Percentiles rank a stretch among this genome's conserved stretches.
Conservation (phyloP, 2,113 vertebrate species). For the Atherinomorus stipes region DNA sequence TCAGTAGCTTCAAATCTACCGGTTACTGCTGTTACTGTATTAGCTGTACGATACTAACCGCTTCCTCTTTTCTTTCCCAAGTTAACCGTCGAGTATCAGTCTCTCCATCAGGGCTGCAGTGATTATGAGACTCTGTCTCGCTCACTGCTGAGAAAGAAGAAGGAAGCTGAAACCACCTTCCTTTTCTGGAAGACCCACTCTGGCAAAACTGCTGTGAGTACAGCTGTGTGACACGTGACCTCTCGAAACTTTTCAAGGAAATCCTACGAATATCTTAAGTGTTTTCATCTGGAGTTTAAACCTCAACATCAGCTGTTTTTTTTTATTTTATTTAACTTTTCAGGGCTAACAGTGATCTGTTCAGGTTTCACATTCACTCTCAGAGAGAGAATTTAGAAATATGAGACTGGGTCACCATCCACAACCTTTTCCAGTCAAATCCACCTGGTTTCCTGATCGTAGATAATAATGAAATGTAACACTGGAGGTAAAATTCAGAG, state of each 20-base stretch:
- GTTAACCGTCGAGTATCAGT: conserved; percentile 90
- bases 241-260: not conserved
- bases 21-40: not conserved
- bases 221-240: conserved; percentile 14
- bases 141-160: conserved; percentile 88
- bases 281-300: conserved; percentile 6
- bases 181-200: conserved; percentile 95
- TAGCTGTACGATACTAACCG: not conserved
- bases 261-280: not conserved
- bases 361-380: too few species aligned
- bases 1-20: not conserved
- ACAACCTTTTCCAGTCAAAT: not conserved
- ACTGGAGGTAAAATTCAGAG: not conserved
- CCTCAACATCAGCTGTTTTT: conserved; percentile 3
- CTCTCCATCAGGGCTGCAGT: conserved; percentile 87
- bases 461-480: not conserved
- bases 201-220: conserved; percentile 90
- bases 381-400: too few species aligned
- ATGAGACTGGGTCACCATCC: too few species aligned
- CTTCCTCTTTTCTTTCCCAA: conserved; percentile 17
- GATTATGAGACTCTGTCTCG: conserved; percentile 89
- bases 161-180: conserved; percentile 93
- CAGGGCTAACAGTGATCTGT: not conserved
- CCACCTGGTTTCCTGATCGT: not conserved
- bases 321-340: conserved; percentile 8